These are phyloP conservation scores for Chamaetylas fuelleborni DNA, from an alignment of 2,113 vertebrate genomes.

Conservation along the genomic window DNA sequence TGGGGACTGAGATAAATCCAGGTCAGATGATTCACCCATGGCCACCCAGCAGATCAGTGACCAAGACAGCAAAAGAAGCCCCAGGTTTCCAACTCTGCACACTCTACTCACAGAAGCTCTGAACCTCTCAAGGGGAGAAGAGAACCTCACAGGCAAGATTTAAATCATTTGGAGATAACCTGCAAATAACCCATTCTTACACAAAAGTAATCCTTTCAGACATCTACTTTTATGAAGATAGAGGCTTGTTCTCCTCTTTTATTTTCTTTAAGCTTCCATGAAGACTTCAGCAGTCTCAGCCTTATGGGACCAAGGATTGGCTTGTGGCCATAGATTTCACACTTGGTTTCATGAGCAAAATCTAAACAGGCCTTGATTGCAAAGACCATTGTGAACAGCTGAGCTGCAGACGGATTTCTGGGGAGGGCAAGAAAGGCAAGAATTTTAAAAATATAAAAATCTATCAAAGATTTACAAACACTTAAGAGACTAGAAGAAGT, in stretches of 20 bases:
- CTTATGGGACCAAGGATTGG: not conserved
- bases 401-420: constrained; percentile 34
- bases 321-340: constrained; percentile 23
- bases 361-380: not conserved
- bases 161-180: not conserved
- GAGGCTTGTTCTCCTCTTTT: not conserved
- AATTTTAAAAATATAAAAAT: not conserved
- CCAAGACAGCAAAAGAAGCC: not conserved
- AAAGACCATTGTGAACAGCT: constrained; percentile 19
- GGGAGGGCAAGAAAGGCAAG: constrained; percentile 2
- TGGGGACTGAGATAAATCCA: not conserved
- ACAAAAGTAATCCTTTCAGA: not conserved
- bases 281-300: not conserved
- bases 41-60: not conserved
- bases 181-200: not conserved
- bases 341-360: constrained; percentile 33
- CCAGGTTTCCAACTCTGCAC: not conserved
- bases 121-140: not conserved
- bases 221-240: not conserved
- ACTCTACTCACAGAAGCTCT: not conserved
- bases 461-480: not conserved
- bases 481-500: constrained; percentile 10
- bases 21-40: not conserved
- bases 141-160: not conserved
- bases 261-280: not conserved